These are phyloP conservation scores for Adelognathus sp. DNA, from an alignment of 2,888 invertebrate genomes.

Conservation along the genomic window DNA sequence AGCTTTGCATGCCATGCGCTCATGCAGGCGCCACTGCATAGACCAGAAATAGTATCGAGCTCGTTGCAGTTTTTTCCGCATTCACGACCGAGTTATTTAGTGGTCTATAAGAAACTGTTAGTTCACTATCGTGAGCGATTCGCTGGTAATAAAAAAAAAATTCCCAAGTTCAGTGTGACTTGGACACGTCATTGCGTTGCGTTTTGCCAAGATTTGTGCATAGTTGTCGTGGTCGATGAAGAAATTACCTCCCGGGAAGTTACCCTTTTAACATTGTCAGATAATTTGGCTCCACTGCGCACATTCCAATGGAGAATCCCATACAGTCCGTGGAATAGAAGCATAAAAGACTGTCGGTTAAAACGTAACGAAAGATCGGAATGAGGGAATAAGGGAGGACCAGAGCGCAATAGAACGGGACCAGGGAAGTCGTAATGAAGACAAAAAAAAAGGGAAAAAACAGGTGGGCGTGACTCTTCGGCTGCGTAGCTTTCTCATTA, in stretches of 20 bases:
- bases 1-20: background rate
- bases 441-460: slow-evolving; percentile 24
- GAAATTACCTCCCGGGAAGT: background rate
- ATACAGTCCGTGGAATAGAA: background rate
- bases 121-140: background rate
- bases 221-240: background rate
- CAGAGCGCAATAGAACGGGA: background rate
- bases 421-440: slow-evolving; percentile 31
- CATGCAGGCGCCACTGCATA: slow-evolving; percentile 4
- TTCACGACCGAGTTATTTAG: background rate
- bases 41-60: background rate
- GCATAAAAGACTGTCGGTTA: background rate
- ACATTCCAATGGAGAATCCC: background rate
- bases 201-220: background rate
- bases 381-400: background rate
- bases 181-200: background rate
- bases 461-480: slow-evolving; percentile 61
- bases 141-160: background rate
- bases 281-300: background rate
- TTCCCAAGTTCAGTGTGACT: background rate
- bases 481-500: slow-evolving; percentile 79
- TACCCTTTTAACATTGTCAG: background rate
- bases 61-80: background rate
- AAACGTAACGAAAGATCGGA: background rate
- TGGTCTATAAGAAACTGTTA: background rate